Base-by-base conservation (phyloP, 1,140 invertebrate species). In the Drosophila saltans region DNA sequence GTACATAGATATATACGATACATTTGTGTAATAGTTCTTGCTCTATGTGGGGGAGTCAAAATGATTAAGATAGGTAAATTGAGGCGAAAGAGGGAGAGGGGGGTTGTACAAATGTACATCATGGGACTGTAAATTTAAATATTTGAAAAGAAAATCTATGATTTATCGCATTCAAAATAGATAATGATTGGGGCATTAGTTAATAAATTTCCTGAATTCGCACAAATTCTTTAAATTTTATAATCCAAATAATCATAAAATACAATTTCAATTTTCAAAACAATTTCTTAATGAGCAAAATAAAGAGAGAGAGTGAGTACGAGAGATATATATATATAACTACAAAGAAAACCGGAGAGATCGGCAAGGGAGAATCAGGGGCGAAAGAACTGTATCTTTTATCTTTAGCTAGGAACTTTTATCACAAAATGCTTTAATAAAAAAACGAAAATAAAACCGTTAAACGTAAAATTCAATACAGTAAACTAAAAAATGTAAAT, bases 201-300 rank as follows among this genome's bases (percentile, higher is more conserved):
- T 52, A 26, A 52, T 52, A 52, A 52, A 52, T 52, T 3, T 1
- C 1, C 16, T 26, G 26, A 7, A 10, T 52, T 52, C 24, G 45
- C 45, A 26, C 45, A 52, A 21, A 59, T 59, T 40, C 57, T 10
- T 16, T 2, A 39, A 40, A 11, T 59, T 59, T 16, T 52, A 52
- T 52, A 59, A 59, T 59, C 36, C 33, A 39, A 52, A 39, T 59
- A 59, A 59, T 59, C 33, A 10, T 59, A 39, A 39, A 59, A 59
- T 59, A 39, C 57, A 59, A 59, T 40, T 59, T 40, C n/a, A 33
- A 59, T 33, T 59, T 59, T 59, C 16, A 59, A 59, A 24, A 70
- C 60, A 63, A 43, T 55, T 56, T 56, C 40, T 33, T 24, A 59
- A 55, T 21, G 48, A 11, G n/a, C 30, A 39, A 67, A 52, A 36